Conservation (phyloP, 2,888 invertebrate species). For the Phoenoteleia sp. region DNA sequence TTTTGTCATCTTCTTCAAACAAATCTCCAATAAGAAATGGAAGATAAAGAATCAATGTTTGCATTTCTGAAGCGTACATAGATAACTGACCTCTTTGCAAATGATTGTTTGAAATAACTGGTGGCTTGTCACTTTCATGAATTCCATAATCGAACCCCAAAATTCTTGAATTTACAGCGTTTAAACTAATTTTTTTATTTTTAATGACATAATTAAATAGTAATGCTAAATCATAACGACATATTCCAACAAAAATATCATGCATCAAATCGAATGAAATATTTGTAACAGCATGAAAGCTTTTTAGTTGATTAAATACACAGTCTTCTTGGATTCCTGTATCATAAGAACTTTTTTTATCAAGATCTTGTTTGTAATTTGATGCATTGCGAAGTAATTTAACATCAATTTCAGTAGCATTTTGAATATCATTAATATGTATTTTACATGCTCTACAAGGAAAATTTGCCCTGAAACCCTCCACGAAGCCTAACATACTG, state of each 20-base stretch:
- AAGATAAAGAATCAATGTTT: conserved; percentile 48
- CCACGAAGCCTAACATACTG: conserved; percentile 50
- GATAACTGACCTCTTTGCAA: conserved; percentile 32
- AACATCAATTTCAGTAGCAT: not conserved
- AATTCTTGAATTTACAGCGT: conserved; percentile 49
- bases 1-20: conserved; percentile 9
- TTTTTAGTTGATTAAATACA: conserved; percentile 59
- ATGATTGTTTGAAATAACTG: conserved; percentile 37
- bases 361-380: not conserved
- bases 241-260: conserved; percentile 57
- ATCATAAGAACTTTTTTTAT: not conserved
- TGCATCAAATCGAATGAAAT: conserved; percentile 60
- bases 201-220: conserved; percentile 41
- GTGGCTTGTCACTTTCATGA: conserved; percentile 56
- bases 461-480: conserved; percentile 62
- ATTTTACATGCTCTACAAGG: conserved; percentile 59
- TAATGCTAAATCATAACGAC: conserved; percentile 57
- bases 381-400: not conserved
- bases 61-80: conserved; percentile 62
- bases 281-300: conserved; percentile 61
- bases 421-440: not conserved
- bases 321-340: conserved; percentile 49
- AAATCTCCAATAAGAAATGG: conserved; percentile 56
- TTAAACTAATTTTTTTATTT: conserved; percentile 33
- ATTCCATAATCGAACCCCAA: conserved; percentile 51